Evolutionary conservation across 2,888 invertebrate genomes (phyloP).

Genomic region (Rotaria sp.): DNA sequence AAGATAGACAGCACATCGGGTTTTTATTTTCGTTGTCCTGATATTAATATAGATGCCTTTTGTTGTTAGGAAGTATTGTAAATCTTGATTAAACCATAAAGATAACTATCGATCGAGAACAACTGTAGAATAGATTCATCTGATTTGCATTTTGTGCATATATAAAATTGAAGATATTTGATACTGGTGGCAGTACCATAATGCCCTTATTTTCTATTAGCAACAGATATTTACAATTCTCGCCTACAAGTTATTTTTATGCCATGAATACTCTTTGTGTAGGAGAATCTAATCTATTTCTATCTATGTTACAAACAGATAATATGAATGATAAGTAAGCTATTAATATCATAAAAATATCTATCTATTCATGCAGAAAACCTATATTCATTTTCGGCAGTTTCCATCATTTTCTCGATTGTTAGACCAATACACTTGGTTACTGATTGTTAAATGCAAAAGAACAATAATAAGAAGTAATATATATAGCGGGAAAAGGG

Average conservation of each 20-base stretch:
- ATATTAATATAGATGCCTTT: neutral
- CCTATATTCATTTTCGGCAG: neutral
- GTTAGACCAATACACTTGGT: neutral
- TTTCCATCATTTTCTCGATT: neutral
- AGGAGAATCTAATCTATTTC: neutral
- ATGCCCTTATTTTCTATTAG: neutral
- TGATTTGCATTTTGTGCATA: neutral
- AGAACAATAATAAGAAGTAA: neutral
- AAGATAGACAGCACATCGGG: neutral
- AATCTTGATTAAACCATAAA: neutral
- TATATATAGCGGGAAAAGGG: neutral
- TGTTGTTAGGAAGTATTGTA: neutral
- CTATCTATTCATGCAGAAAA: neutral
- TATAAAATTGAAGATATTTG: neutral
- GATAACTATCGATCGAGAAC: neutral
- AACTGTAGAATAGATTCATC: neutral
- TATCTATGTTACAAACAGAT: neutral
- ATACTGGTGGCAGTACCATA: neutral
- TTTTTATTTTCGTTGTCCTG: neutral
- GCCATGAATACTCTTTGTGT: neutral
- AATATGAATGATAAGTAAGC: neutral
- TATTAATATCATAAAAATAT: neutral
- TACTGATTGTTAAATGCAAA: neutral
- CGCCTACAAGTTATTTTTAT: neutral
- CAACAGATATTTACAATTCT: neutral